These are phyloP conservation scores for Acrossocheilus wenchowensis DNA, from an alignment of 2,797 vertebrate species.

Conservation along the genomic window DNA sequence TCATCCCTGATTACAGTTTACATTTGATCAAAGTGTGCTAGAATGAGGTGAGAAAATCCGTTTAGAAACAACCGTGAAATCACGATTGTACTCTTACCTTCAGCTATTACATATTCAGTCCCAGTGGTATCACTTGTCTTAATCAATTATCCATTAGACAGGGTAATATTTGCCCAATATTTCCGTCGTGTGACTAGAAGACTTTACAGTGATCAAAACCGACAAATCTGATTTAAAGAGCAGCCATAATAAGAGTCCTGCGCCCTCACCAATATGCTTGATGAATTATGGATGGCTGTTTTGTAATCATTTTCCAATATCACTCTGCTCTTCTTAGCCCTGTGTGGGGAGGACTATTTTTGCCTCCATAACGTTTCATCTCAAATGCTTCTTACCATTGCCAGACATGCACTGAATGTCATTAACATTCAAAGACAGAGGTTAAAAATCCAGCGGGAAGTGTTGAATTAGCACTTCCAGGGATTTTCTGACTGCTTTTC, in stretches of 20 bases:
- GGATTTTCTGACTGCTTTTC: constrained; percentile 46
- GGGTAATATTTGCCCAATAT: constrained; percentile 80
- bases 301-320: constrained; percentile 84
- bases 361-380: constrained; percentile 39
- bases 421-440: constrained; percentile 40
- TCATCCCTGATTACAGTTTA: background rate
- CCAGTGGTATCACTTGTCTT: constrained; percentile 74
- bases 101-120: constrained; percentile 66
- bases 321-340: constrained; percentile 64
- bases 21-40: constrained; percentile 6
- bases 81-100: constrained; percentile 23
- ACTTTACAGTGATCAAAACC: constrained; percentile 81
- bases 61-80: background rate
- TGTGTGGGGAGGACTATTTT: constrained; percentile 55
- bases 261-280: constrained; percentile 76
- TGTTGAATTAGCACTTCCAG: constrained; percentile 59
- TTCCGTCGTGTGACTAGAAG: constrained; percentile 75
- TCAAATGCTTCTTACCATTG: background rate
- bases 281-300: constrained; percentile 84
- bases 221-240: constrained; percentile 84
- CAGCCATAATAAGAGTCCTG: constrained; percentile 78
- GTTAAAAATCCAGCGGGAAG: constrained; percentile 55
- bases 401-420: constrained; percentile 47
- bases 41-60: background rate
- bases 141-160: constrained; percentile 81